These are phyloP conservation scores for Lysandra bellargus DNA, from an alignment of 2,888 invertebrate species.

Conservation along the genomic window DNA sequence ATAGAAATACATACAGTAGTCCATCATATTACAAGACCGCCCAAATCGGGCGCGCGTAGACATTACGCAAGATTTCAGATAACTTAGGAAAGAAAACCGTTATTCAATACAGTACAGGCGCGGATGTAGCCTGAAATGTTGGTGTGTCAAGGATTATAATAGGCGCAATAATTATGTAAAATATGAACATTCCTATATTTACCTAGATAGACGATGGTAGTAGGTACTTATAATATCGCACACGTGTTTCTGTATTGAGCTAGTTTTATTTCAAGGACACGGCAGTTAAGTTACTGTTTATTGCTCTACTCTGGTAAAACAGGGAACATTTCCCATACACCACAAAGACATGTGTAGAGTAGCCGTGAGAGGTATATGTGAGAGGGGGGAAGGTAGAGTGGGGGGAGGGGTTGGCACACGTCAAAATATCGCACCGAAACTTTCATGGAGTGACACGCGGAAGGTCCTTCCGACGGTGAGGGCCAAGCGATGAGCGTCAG, in stretches of 20 bases:
- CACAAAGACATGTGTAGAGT: not conserved
- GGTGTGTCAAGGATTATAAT: too few species aligned
- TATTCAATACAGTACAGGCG: too few species aligned
- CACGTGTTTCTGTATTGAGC: too few species aligned
- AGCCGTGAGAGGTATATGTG: not conserved
- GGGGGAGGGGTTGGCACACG: not conserved
- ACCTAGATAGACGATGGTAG: too few species aligned
- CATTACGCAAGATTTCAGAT: too few species aligned
- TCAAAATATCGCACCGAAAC: conserved; percentile 18
- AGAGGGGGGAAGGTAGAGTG: not conserved
- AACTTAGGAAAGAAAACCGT: too few species aligned
- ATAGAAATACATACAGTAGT: not conserved
- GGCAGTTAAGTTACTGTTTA: not conserved
- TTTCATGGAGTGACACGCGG: conserved; percentile 17
- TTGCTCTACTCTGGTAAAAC: not conserved
- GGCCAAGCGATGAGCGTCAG: not conserved
- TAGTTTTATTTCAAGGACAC: too few species aligned
- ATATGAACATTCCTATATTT: too few species aligned
- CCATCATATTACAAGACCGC: not conserved
- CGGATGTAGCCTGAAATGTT: too few species aligned
- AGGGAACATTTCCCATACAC: not conserved
- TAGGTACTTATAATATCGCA: too few species aligned
- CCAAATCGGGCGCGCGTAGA: too few species aligned
- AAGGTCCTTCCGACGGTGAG: conserved; percentile 18
- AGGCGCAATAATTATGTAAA: too few species aligned